These are phyloP conservation scores for Scotopteryx bipunctaria DNA, from an alignment of 2,888 invertebrate species.

Conservation along the genomic window DNA sequence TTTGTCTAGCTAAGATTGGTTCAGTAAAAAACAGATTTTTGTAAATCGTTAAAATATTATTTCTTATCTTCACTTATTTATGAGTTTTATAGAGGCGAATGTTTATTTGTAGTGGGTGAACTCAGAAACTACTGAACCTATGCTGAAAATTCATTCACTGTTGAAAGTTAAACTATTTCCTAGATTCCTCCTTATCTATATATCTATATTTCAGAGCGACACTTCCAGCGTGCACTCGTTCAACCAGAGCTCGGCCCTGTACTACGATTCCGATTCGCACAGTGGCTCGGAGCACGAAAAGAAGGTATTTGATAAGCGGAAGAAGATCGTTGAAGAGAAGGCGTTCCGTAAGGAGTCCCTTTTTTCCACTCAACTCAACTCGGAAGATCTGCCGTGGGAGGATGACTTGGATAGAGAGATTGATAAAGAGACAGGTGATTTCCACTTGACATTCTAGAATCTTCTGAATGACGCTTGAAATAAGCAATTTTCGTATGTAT, in stretches of 20 bases:
- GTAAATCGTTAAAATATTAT: too few relatives aligned
- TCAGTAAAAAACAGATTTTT: too few relatives aligned
- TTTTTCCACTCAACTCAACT: slow-evolving; percentile 64
- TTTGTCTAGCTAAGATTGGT: too few relatives aligned
- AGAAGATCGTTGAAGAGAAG: slow-evolving; percentile 44
- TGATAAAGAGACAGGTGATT: slow-evolving; percentile 19
- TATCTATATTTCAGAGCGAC: slow-evolving; percentile 55
- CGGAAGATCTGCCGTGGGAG: slow-evolving; percentile 66
- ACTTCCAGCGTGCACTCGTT: slow-evolving; percentile 66
- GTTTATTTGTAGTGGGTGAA: too few relatives aligned
- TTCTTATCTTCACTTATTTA: too few relatives aligned
- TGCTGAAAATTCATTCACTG: too few relatives aligned
- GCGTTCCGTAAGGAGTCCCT: slow-evolving; percentile 52
- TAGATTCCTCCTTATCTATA: neutral
- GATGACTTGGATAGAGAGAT: slow-evolving; percentile 33
- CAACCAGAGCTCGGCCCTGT: slow-evolving; percentile 47
- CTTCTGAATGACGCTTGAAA: too few relatives aligned
- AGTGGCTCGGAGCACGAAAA: slow-evolving; percentile 53
- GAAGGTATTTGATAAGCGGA: slow-evolving; percentile 15
- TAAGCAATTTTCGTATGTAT: too few relatives aligned
- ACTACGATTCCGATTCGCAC: slow-evolving; percentile 67
- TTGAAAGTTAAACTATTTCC: too few relatives aligned
- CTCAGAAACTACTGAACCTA: too few relatives aligned
- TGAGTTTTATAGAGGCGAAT: too few relatives aligned
- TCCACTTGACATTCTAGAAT: too few relatives aligned